Conservation (phyloP, 2,113 vertebrate genomes). For the Castor canadensis region DNA sequence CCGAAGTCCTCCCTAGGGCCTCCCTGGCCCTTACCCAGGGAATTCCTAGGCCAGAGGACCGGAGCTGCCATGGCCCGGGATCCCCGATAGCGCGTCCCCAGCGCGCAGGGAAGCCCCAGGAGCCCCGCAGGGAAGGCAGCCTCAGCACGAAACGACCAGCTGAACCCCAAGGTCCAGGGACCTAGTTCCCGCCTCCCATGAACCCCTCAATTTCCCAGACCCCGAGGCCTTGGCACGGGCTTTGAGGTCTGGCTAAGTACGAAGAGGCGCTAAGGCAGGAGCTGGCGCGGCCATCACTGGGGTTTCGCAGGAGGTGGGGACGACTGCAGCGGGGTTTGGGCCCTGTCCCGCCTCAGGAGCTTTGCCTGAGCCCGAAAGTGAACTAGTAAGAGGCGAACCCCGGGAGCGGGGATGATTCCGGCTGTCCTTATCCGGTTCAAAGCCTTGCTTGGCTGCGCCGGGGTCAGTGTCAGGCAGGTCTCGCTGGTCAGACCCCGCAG, state of each 20-base stretch:
- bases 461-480: neutral
- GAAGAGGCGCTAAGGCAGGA: accelerated
- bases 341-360: neutral
- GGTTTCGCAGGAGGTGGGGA: neutral
- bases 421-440: too few relatives aligned
- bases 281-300: accelerated
- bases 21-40: neutral
- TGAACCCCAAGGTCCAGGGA: accelerated
- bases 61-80: accelerated
- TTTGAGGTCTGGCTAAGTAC: too few relatives aligned
- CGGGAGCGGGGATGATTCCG: neutral
- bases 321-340: too few relatives aligned
- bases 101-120: neutral
- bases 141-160: neutral
- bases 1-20: neutral
- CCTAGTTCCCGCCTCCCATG: neutral
- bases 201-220: neutral
- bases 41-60: neutral
- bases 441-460: neutral
- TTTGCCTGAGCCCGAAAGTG: neutral
- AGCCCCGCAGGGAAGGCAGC: neutral
- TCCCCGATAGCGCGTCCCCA: neutral
- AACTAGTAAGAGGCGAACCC: neutral
- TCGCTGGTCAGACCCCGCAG: neutral
- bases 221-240: too few relatives aligned